Evolutionary conservation across 1,140 invertebrate species (phyloP).

Genomic region (Papilio helenus): DNA sequence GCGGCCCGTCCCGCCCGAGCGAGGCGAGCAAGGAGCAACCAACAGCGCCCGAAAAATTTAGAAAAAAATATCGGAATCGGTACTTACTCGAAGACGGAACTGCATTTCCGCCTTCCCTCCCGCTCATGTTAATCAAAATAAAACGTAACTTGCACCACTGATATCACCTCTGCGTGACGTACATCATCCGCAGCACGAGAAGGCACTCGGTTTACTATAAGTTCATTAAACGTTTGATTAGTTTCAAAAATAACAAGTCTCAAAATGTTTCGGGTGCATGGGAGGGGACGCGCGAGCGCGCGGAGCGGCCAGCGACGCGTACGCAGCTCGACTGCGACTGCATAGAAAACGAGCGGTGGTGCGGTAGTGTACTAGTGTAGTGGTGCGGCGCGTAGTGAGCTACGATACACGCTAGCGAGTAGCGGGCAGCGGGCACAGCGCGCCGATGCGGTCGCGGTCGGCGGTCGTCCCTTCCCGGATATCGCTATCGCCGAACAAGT

Average conservation of each 20-base stretch:
- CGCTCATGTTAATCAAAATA: slow-evolving; percentile 77
- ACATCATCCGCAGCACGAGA: slow-evolving; percentile 70
- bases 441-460: slow-evolving; percentile 61
- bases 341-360: slow-evolving; percentile 73
- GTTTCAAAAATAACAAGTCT: slow-evolving; percentile 59
- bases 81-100: slow-evolving; percentile 80
- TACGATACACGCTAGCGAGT: neutral
- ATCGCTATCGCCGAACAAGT: slow-evolving; percentile 66
- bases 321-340: slow-evolving; percentile 80
- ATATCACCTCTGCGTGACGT: slow-evolving; percentile 76
- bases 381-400: slow-evolving; percentile 52
- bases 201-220: slow-evolving; percentile 64
- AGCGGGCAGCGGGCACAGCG: slow-evolving; percentile 40
- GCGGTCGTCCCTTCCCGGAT: slow-evolving; percentile 77
- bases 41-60: slow-evolving; percentile 39
- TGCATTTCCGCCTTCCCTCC: slow-evolving; percentile 81
- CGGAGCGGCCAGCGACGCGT: slow-evolving; percentile 73
- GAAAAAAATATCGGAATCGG: slow-evolving; percentile 51
- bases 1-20: neutral
- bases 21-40: slow-evolving; percentile 38
- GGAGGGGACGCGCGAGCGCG: slow-evolving; percentile 70
- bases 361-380: slow-evolving; percentile 13
- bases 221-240: slow-evolving; percentile 59
- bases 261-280: slow-evolving; percentile 68
- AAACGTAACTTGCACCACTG: slow-evolving; percentile 68